These are phyloP conservation scores for Sarcophaga variegata DNA, from an alignment of 2,888 invertebrate genomes.

Conservation along the genomic window DNA sequence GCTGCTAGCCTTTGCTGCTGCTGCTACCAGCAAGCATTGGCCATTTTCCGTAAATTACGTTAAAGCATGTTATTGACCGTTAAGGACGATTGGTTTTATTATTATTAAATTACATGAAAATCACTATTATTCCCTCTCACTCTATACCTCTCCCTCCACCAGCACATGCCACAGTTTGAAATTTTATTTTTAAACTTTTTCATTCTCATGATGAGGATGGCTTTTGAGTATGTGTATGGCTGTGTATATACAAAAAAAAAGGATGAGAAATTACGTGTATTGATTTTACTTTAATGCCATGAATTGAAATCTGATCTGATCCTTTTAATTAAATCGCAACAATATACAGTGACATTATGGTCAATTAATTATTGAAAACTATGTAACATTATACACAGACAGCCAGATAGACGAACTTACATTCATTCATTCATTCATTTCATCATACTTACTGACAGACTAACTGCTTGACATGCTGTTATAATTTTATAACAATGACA, in stretches of 20 bases:
- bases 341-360: slow-evolving; percentile 57
- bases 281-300: not conserved
- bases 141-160: too few species aligned
- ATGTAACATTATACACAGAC: not conserved
- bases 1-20: too few species aligned
- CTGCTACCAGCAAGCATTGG: not conserved
- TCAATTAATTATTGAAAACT: slow-evolving; percentile 64
- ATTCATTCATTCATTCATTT: not conserved
- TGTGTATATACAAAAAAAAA: not conserved
- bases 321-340: slow-evolving; percentile 61
- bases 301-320: slow-evolving; percentile 42
- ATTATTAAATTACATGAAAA: slow-evolving; percentile 44
- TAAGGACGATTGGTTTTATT: slow-evolving; percentile 37
- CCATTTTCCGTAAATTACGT: not conserved
- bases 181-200: slow-evolving; percentile 22
- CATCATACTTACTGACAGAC: too few species aligned
- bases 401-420: not conserved
- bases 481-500: too few species aligned
- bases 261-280: not conserved
- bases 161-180: not conserved
- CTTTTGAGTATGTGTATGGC: not conserved
- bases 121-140: not conserved
- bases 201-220: not conserved
- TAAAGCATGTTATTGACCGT: slow-evolving; percentile 2
- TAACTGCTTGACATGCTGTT: too few species aligned